phyloP scores from a whole-genome alignment of 2,888 invertebrate species.

The Aphodius granarius region DNA sequence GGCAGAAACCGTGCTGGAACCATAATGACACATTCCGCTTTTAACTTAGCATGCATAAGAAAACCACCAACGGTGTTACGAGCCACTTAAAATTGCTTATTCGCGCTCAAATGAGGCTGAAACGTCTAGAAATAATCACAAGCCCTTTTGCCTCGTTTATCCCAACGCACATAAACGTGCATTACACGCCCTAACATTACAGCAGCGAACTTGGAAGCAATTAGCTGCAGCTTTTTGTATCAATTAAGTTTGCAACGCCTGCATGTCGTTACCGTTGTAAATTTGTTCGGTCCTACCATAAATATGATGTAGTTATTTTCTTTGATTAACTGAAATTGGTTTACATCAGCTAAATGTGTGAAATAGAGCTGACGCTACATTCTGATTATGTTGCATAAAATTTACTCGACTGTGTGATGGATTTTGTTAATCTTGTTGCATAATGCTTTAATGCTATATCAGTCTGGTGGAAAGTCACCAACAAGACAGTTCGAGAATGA shows the following conservation, averaged over 20 bases:
- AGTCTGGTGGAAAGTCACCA: too few relatives aligned
- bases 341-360: too few relatives aligned
- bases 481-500: not conserved
- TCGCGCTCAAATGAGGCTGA: not conserved
- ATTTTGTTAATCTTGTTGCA: too few relatives aligned
- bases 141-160: not conserved
- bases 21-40: not conserved
- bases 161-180: not conserved
- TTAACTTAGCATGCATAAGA: not conserved
- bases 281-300: too few relatives aligned
- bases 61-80: not conserved
- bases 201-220: not conserved
- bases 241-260: too few relatives aligned
- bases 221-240: not conserved
- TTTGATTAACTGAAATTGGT: too few relatives aligned
- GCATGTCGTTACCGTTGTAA: too few relatives aligned
- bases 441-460: too few relatives aligned
- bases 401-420: too few relatives aligned
- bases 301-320: too few relatives aligned
- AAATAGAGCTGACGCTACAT: too few relatives aligned
- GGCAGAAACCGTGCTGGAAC: not conserved
- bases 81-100: not conserved
- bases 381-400: too few relatives aligned
- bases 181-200: not conserved
- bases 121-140: not conserved